Evolutionary conservation across 2,113 vertebrate species (phyloP), one percentile per base, ranked within the genome.

Genomic region (Phyllopteryx taeniolatus): DNA sequence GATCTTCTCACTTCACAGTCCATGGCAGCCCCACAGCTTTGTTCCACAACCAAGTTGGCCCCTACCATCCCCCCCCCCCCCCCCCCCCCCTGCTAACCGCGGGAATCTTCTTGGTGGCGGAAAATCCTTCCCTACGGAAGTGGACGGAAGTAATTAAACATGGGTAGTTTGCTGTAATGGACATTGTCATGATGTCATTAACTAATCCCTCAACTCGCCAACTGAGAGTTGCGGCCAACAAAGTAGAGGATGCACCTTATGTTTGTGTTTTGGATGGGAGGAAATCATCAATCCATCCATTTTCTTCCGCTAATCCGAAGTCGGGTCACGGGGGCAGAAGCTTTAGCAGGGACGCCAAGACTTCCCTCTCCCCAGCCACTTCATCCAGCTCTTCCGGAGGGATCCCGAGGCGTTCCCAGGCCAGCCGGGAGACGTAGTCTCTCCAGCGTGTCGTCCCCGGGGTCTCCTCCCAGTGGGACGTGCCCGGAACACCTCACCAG

Each of bases 71-170:
- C 20, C 1, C 20, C 78, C 70, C 53, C 44, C 60, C 69, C 0
- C 15, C 17, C 20, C 1, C 20, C 78, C 70, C 53, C 44, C 60
- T 71, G 19, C 44, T 46, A 73, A 79, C 83, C 76, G 62, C 56
- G 15, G n/a, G 68, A 27, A 79, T 84, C 78, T 72, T 86, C 83
- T 89, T 81, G 79, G 85, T 80, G 83, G 85, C 73, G 78, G 86
- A 88, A 87, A 89, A 83, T 87, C 82, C 89, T 86, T 89, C 90
- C 85, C 86, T 72, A 69, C 7, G 31, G 33, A 53, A 53, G 69
- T 87, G 80, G 68, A 72, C 76, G 85, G 90, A 90, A 91, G 87
- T 84, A 88, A 91, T 92, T 90, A 89, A 91, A 86, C 86, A 90
- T 80, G 88, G 88, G 73, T 85, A 87, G 88, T 91, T 93, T 89